Percentiles rank a stretch among this genome's conserved stretches.
Conservation (phyloP, 30 jellyfish, hydroid and myxozoan genomes). For the Mastigias papua region DNA sequence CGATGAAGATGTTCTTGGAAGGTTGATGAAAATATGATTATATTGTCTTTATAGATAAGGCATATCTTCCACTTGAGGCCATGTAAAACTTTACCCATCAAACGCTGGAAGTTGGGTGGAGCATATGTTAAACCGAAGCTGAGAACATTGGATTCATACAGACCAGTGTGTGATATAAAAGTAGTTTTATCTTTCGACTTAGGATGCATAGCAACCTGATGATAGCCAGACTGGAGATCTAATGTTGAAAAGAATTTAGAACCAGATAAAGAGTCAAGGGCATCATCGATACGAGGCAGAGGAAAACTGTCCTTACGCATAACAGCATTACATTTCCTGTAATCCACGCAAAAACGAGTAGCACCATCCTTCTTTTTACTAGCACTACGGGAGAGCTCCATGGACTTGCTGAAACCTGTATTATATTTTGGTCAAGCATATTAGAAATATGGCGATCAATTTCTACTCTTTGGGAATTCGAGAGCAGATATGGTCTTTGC, state of each 20-base stretch:
- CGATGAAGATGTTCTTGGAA: slow-evolving; percentile 53
- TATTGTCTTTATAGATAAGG: slow-evolving; percentile 54
- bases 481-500: slow-evolving; percentile 38
- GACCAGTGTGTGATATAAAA: slow-evolving; percentile 48
- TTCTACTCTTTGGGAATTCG: slow-evolving; percentile 5
- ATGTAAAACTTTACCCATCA: slow-evolving; percentile 18
- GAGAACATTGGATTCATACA: slow-evolving; percentile 53
- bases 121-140: slow-evolving; percentile 60
- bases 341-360: slow-evolving; percentile 64
- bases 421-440: slow-evolving; percentile 53
- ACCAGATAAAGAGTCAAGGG: slow-evolving; percentile 44
- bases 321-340: slow-evolving; percentile 50
- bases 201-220: slow-evolving; percentile 53
- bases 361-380: slow-evolving; percentile 70
- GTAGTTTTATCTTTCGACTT: slow-evolving; percentile 54
- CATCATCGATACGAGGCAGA: slow-evolving; percentile 56
- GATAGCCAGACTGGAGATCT: slow-evolving; percentile 55
- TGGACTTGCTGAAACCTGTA: slow-evolving; percentile 52
- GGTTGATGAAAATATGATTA: slow-evolving; percentile 38
- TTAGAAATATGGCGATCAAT: slow-evolving; percentile 15
- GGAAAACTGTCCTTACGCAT: slow-evolving; percentile 66
- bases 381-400: slow-evolving; percentile 80
- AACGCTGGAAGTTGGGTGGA: slow-evolving; percentile 67
- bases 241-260: slow-evolving; percentile 37
- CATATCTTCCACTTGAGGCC: slow-evolving; percentile 59